Evolutionary conservation across 2,797 vertebrate species (phyloP).

Genomic region (Zenarchopterus dispar): DNA sequence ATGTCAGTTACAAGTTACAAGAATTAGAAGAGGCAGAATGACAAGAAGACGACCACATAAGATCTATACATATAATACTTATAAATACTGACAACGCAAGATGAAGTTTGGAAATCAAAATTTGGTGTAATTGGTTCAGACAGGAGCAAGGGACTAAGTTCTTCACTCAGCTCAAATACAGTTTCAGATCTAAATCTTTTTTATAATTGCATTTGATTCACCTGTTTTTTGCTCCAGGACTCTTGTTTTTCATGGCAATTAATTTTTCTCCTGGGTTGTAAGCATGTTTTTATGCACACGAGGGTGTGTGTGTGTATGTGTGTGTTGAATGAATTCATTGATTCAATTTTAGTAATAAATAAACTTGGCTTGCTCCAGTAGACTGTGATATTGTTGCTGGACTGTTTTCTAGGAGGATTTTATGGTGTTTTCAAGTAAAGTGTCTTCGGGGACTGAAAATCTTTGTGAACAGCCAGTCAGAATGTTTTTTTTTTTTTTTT

Average conservation of each 20-base stretch:
- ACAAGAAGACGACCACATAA: too few relatives aligned
- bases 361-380: constrained; percentile 48
- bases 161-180: constrained; percentile 17
- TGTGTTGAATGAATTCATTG: constrained; percentile 18
- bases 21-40: too few relatives aligned
- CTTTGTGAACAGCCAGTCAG: constrained; percentile 39
- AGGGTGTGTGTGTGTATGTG: constrained; percentile 8
- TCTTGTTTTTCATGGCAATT: constrained; percentile 32
- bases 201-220: constrained; percentile 36
- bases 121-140: too few relatives aligned
- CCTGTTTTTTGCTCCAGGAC: constrained; percentile 42
- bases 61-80: too few relatives aligned
- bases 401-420: constrained; percentile 60
- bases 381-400: constrained; percentile 64
- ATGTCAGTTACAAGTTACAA: too few relatives aligned
- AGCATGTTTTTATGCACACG: not conserved
- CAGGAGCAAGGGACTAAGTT: constrained; percentile 8
- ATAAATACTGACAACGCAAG: too few relatives aligned
- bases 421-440: constrained; percentile 59
- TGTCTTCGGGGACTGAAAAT: constrained; percentile 56
- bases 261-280: constrained; percentile 15
- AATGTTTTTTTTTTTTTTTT: constrained; percentile 29
- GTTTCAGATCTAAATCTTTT: constrained; percentile 22
- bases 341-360: constrained; percentile 44
- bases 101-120: too few relatives aligned